Conservation (phyloP, 2,888 invertebrate genomes). For the Temnothorax ravouxi region DNA sequence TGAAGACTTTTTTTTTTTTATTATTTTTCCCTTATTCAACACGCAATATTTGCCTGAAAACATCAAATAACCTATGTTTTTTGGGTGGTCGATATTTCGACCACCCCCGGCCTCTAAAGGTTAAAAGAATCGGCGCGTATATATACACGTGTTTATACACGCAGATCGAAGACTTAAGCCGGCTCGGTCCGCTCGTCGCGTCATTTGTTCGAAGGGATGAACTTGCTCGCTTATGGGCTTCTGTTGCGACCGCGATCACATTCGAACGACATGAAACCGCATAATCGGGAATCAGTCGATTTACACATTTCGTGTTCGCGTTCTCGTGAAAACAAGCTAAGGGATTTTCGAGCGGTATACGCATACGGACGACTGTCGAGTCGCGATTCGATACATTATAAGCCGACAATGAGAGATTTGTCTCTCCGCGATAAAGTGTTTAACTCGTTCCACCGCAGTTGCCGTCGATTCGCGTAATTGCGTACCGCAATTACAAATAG, state of each 20-base stretch:
- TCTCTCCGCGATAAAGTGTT: background rate
- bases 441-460: slow-evolving; percentile 3
- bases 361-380: background rate
- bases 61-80: too few relatives aligned
- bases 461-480: background rate
- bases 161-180: slow-evolving; percentile 59
- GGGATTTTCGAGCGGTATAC: background rate
- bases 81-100: too few relatives aligned
- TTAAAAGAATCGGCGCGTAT: slow-evolving; percentile 49
- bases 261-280: background rate
- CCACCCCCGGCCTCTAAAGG: too few relatives aligned
- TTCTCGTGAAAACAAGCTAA: slow-evolving; percentile 56
- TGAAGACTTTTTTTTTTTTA: too few relatives aligned
- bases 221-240: slow-evolving; percentile 61
- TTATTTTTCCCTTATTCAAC: too few relatives aligned
- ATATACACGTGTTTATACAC: slow-evolving; percentile 45
- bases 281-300: slow-evolving; percentile 60
- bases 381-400: background rate
- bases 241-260: slow-evolving; percentile 57
- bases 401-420: background rate
- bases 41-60: too few relatives aligned
- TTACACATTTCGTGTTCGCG: slow-evolving; percentile 52
- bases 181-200: background rate
- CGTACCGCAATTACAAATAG: background rate
- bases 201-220: slow-evolving; percentile 41